Evolutionary conservation across 2,797 vertebrate species (phyloP).

Genomic region (Halcyon chelicuti): DNA sequence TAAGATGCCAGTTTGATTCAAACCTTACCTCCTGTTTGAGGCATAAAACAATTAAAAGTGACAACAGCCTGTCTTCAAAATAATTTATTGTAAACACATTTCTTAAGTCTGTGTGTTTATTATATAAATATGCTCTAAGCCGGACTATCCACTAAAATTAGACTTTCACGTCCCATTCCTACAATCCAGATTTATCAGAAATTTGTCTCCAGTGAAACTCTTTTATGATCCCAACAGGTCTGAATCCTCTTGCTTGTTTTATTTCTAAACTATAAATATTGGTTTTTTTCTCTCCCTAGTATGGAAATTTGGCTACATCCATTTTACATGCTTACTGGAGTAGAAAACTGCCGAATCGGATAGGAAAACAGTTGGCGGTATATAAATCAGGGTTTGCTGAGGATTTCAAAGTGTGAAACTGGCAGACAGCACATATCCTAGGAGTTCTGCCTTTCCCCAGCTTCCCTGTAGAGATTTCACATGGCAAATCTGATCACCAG

Average conservation of each 20-base stretch:
- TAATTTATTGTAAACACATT: conserved; percentile 70
- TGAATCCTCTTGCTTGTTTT: conserved; percentile 78
- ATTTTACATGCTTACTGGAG: conserved; percentile 83
- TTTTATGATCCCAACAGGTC: conserved; percentile 76
- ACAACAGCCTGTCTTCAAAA: conserved; percentile 41
- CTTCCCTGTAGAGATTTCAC: conserved; percentile 80
- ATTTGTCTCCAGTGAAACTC: conserved; percentile 70
- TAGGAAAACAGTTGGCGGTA: conserved; percentile 81
- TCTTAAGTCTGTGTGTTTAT: conserved; percentile 66
- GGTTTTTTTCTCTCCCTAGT: conserved; percentile 76
- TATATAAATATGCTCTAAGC: conserved; percentile 68
- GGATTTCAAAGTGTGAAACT: conserved; percentile 83
- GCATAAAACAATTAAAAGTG: conserved; percentile 31
- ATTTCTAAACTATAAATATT: conserved; percentile 85
- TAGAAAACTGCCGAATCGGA: conserved; percentile 85
- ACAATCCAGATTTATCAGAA: conserved; percentile 66
- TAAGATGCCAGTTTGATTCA: conserved; percentile 11
- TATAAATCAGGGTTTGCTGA: conserved; percentile 81
- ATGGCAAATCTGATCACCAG: conserved; percentile 61
- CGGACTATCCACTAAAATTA: conserved; percentile 51
- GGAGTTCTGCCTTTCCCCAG: conserved; percentile 72
- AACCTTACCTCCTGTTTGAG: conserved; percentile 15
- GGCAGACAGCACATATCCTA: conserved; percentile 76
- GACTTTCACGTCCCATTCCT: conserved; percentile 51
- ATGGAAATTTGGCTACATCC: conserved; percentile 80